Evolutionary conservation across 2,888 invertebrate species (phyloP), one percentile per base, ranked within the genome.

Genomic region (Dusona sp.): DNA sequence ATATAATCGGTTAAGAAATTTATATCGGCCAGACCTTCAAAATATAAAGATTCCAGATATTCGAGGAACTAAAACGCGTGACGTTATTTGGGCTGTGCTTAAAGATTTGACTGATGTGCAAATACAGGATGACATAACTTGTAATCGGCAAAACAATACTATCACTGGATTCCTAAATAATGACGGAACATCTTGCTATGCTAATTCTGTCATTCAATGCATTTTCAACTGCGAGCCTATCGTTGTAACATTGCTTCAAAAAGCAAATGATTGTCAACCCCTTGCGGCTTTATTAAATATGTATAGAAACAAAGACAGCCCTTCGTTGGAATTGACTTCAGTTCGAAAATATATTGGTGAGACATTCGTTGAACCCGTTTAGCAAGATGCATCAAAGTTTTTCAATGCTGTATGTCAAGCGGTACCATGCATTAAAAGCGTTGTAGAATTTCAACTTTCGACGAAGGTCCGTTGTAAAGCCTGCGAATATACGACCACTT

Each of bases 331-430:
- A 54, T 42, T 73, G 7, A 61, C 11, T 11, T 29, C 16, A 42
- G 51, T 75, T 38, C 22, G 83, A 70, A 45, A 85, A 42, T 83
- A 67, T 33, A 78, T 57, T 19, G 83, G 83, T 19, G n/a, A 84
- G 9, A 25, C 29, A 45, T 85, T 83, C 57, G 22, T 25, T 51
- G 33, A 70, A 33, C 42, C 25, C 16, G 48, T 84, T 68, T 77
- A 85, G 19, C 83, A 78, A 72, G 84, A 85, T n/a, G n/a, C n/a
- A n/a, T n/a, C n/a, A n/a, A n/a, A n/a, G n/a, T n/a, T n/a, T n/a
- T n/a, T n/a, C n/a, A 84, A 54, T 54, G 54, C n/a, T 54, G 54
- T 54, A 19, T 54, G 54, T 11, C 19, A 19, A 54, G 22, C 19
- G 54, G 54, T 54, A 54, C 54, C 54, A 19, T 54, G 7, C 54